phyloP scores from a whole-genome alignment of 2,888 invertebrate species.

The Machimus atricapillus region DNA sequence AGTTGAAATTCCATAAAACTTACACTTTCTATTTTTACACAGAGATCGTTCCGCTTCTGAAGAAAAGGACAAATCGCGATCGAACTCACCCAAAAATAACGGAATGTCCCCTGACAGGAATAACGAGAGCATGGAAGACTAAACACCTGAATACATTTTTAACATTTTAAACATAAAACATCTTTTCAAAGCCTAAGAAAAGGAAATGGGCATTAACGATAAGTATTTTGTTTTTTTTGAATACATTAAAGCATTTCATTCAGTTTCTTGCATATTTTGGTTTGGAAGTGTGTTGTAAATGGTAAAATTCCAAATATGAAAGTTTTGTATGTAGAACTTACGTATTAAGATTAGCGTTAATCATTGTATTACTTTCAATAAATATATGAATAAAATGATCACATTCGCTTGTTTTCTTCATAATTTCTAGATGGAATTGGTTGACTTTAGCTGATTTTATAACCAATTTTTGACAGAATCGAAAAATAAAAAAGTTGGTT shows the following conservation, averaged over 20 bases:
- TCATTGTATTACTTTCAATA: conserved; percentile 16
- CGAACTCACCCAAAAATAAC: conserved; percentile 65
- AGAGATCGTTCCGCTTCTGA: conserved; percentile 75
- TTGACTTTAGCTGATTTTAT: too few species aligned
- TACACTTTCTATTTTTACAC: conserved; percentile 48
- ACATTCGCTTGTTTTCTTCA: neutral
- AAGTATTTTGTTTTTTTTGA: neutral
- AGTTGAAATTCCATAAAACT: neutral
- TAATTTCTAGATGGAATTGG: too few species aligned
- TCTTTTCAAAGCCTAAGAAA: conserved; percentile 1
- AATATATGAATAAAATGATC: conserved; percentile 12
- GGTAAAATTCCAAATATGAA: conserved; percentile 17
- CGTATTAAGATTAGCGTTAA: conserved; percentile 12
- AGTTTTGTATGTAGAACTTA: conserved; percentile 28
- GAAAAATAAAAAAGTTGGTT: too few species aligned
- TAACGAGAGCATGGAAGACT: conserved; percentile 64
- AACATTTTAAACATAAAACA: neutral
- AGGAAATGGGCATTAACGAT: neutral
- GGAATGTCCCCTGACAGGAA: conserved; percentile 63
- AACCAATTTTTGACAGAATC: too few species aligned
- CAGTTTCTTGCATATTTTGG: conserved; percentile 2
- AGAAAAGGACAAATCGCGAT: conserved; percentile 71
- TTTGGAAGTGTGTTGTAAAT: conserved; percentile 15
- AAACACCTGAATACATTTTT: conserved; percentile 47
- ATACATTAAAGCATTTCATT: conserved; percentile 2